Percentiles rank a stretch among this genome's conserved stretches.
Conservation (phyloP, 2,888 invertebrate genomes). For the Notodonta ziczac region DNA sequence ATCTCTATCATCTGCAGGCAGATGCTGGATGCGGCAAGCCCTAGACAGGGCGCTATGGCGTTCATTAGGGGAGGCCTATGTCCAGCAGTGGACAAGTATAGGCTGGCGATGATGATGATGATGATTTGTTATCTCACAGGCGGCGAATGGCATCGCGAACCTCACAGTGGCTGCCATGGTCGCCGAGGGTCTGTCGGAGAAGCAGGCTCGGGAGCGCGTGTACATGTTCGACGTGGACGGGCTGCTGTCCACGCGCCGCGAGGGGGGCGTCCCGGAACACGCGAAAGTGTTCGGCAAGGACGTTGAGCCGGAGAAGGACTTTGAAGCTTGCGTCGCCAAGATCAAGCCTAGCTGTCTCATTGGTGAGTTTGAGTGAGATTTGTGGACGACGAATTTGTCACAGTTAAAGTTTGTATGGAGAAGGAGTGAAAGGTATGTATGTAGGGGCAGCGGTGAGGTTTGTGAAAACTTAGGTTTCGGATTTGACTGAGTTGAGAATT, state of each 20-base stretch:
- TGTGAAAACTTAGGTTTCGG: no score
- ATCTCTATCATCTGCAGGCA: no score
- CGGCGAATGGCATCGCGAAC: slow-evolving; percentile 96
- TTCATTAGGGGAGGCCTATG: no score
- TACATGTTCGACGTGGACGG: slow-evolving; percentile 99
- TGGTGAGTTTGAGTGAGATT: slow-evolving; percentile 84
- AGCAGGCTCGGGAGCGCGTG: slow-evolving; percentile 94
- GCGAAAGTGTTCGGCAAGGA: slow-evolving; percentile 91
- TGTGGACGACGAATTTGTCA: no score
- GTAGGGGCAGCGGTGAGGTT: no score
- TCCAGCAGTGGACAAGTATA: no score
- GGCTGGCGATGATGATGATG: no score
- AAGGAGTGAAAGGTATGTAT: no score
- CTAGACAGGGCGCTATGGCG: no score
- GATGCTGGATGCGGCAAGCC: no score
- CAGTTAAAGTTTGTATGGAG: no score
- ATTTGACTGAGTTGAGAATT: no score
- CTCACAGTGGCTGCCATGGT: slow-evolving; percentile 95
- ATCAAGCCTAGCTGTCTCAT: slow-evolving; percentile 95
- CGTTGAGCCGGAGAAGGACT: slow-evolving; percentile 89
- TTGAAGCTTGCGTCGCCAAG: slow-evolving; percentile 91
- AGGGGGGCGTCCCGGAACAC: slow-evolving; percentile 88
- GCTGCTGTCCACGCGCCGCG: slow-evolving; percentile 88
- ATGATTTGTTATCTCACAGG: slow-evolving; percentile 76
- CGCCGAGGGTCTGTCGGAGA: slow-evolving; percentile 84